These are phyloP conservation scores for Danaus plexippus DNA, from an alignment of 1,140 invertebrate genomes.

Conservation along the genomic window DNA sequence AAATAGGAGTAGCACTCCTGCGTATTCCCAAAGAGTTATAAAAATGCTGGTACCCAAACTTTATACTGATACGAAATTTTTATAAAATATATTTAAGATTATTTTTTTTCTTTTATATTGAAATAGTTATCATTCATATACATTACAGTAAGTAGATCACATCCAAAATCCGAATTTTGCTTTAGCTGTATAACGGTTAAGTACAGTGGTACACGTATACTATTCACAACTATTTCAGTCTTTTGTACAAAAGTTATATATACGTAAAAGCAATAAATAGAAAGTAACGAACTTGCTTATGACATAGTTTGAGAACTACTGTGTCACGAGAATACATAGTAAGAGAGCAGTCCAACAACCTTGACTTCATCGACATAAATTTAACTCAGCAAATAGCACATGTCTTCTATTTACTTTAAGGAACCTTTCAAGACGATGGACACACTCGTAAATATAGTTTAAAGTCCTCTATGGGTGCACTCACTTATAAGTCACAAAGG, in stretches of 20 bases:
- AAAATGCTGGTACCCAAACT: slow-evolving; percentile 17
- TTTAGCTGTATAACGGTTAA: too few relatives aligned
- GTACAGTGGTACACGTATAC: too few relatives aligned
- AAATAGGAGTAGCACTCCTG: slow-evolving; percentile 37
- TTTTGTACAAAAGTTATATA: not conserved
- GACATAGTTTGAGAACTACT: slow-evolving; percentile 20
- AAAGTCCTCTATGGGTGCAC: too few relatives aligned
- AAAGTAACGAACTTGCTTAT: not conserved
- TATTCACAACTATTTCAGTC: not conserved
- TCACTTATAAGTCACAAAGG: slow-evolving; percentile 13
- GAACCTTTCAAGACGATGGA: slow-evolving; percentile 23
- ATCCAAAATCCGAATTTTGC: not conserved
- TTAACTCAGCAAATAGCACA: slow-evolving; percentile 25
- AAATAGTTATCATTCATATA: not conserved
- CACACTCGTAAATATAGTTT: slow-evolving; percentile 20
- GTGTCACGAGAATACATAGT: slow-evolving; percentile 22
- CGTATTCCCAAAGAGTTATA: slow-evolving; percentile 26
- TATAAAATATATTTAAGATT: slow-evolving; percentile 1
- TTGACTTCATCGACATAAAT: slow-evolving; percentile 26
- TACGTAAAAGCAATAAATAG: not conserved
- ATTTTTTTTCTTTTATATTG: not conserved
- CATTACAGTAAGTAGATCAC: not conserved
- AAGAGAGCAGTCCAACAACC: slow-evolving; percentile 10
- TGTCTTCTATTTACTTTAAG: slow-evolving; percentile 29
- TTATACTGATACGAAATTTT: not conserved